Evolutionary conservation across 2,888 invertebrate genomes (phyloP).

Genomic region (Platerodrilus igneus): DNA sequence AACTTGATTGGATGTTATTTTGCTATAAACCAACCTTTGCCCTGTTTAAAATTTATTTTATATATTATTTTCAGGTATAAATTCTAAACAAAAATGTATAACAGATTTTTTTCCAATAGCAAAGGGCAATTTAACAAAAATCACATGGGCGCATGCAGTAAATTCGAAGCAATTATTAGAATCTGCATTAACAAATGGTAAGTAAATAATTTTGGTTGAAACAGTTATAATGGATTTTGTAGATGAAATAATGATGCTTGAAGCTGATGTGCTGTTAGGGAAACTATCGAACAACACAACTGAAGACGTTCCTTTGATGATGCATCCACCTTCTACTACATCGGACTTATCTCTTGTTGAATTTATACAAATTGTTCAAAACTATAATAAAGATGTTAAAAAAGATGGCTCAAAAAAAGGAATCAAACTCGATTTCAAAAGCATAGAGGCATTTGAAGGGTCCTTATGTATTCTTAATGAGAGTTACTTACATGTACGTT

Average conservation of each 20-base stretch:
- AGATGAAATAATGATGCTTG: conserved; percentile 58
- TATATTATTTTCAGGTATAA: too few relatives aligned
- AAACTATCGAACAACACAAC: conserved; percentile 50
- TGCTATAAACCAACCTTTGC: too few relatives aligned
- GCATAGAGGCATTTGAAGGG: conserved; percentile 64
- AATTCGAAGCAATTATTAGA: conserved; percentile 64
- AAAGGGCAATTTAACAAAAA: conserved; percentile 61
- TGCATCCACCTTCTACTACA: conserved; percentile 67
- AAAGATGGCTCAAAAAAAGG: conserved; percentile 58
- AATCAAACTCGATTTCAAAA: conserved; percentile 85
- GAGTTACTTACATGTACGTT: conserved; percentile 19
- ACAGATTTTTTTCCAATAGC: conserved; percentile 28
- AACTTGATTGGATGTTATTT: too few relatives aligned
- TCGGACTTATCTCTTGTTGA: conserved; percentile 73
- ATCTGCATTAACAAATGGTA: conserved; percentile 58
- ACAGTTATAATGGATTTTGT: too few relatives aligned
- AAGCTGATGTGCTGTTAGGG: conserved; percentile 79
- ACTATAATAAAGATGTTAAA: conserved; percentile 53
- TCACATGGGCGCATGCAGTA: conserved; percentile 84
- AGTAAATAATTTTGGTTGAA: too few relatives aligned
- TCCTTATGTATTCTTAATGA: conserved; percentile 50
- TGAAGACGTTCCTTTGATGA: conserved; percentile 70
- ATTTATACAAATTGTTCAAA: conserved; percentile 55
- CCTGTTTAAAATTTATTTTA: too few relatives aligned
- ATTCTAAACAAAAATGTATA: too few relatives aligned